Evolutionary conservation across 1,140 invertebrate species (phyloP).

Genomic region (Elymnias hypermnestra): DNA sequence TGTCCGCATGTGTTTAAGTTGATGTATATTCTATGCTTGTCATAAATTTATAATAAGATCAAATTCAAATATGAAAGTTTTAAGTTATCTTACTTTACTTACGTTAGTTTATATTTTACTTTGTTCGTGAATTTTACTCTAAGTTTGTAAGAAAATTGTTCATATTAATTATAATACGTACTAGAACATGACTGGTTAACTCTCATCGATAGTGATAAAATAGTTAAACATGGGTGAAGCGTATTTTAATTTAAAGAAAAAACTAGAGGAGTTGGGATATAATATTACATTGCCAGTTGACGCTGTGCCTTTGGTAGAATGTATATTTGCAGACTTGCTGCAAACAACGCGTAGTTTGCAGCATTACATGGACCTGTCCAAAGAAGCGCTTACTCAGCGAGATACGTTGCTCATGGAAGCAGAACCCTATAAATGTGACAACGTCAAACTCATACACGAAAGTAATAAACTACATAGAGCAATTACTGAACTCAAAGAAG

Average conservation of each 20-base stretch:
- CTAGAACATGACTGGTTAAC: no score
- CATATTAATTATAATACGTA: no score
- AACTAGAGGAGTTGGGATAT: conserved; percentile 81
- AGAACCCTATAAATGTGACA: conserved; percentile 84
- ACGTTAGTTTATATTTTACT: no score
- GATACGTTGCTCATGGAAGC: conserved; percentile 77
- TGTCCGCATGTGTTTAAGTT: no score
- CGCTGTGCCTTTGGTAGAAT: conserved; percentile 84
- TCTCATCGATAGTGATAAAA: no score
- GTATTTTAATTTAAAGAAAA: conserved; percentile 56
- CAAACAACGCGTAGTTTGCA: conserved; percentile 87
- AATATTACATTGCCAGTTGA: conserved; percentile 83
- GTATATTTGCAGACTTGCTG: conserved; percentile 84
- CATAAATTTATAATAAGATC: no score
- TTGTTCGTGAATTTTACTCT: no score
- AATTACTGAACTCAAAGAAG: conserved; percentile 81
- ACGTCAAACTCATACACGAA: conserved; percentile 81
- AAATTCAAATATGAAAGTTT: no score
- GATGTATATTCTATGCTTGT: no score
- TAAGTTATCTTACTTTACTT: no score
- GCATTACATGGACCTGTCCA: conserved; percentile 85
- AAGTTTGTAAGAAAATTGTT: no score
- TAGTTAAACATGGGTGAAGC: conserved; percentile 45
- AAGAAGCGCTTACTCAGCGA: conserved; percentile 79
- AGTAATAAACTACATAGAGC: conserved; percentile 84